phyloP scores from a whole-genome alignment of 2,888 invertebrate genomes.

The Drosophila eohydei region DNA sequence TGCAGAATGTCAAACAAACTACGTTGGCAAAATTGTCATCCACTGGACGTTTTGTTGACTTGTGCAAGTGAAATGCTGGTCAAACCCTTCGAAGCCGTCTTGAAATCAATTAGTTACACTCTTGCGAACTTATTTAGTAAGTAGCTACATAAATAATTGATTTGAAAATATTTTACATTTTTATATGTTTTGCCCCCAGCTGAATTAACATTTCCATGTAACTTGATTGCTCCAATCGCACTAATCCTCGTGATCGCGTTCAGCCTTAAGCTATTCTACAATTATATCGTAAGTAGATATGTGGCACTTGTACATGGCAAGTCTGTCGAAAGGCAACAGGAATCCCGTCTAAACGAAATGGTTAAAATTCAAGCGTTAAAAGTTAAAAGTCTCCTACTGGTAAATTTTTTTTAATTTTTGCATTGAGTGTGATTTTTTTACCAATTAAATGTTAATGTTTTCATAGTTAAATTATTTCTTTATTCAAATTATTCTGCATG shows the following conservation, averaged over 20 bases:
- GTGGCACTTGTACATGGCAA: neutral
- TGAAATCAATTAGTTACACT: neutral
- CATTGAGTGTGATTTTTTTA: conserved; percentile 28
- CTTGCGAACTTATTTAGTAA: neutral
- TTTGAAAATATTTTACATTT: neutral
- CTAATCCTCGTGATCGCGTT: neutral
- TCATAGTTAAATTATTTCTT: conserved; percentile 61
- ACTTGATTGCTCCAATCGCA: neutral
- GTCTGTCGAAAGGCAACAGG: too few species aligned
- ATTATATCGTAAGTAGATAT: neutral
- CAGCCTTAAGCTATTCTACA: neutral
- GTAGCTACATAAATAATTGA: neutral
- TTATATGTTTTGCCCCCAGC: neutral
- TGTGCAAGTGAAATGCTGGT: neutral
- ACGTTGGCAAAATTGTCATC: neutral
- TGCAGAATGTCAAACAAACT: neutral
- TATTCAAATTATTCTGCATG: conserved; percentile 61
- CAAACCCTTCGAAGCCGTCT: neutral
- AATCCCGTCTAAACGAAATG: too few species aligned
- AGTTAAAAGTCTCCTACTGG: too few species aligned
- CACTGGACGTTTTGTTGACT: neutral
- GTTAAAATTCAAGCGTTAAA: too few species aligned
- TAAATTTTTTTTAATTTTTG: neutral
- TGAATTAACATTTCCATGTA: neutral
- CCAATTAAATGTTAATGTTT: conserved; percentile 27